A percentile compares a stretch with the other conserved stretches of the same genome.
phyloP scores from a whole-genome alignment of 2,113 vertebrate genomes.

The Isichthys henryi region DNA sequence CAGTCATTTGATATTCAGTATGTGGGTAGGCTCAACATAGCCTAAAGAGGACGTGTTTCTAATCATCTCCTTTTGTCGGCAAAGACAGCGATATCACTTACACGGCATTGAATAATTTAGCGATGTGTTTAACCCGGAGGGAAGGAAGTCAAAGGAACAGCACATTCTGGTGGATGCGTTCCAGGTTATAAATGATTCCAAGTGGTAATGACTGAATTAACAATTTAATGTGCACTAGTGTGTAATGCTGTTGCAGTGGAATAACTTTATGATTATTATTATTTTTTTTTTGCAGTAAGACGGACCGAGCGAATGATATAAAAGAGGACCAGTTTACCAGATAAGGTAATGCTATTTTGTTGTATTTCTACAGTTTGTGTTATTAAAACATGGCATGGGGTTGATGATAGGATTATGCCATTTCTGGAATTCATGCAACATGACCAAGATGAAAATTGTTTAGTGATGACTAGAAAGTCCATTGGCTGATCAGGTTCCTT shows the following conservation, averaged over 20 bases:
- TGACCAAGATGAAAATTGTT: not conserved
- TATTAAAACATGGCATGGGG: not conserved
- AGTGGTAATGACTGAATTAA: not conserved
- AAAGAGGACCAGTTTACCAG: slow-evolving; percentile 43
- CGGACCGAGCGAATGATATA: slow-evolving; percentile 56
- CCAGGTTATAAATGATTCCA: not conserved
- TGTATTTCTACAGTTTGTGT: not conserved
- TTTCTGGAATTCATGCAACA: not conserved
- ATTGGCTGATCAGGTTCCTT: not conserved
- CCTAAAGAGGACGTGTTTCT: slow-evolving; percentile 11
- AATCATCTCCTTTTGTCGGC: not conserved
- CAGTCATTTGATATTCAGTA: slow-evolving; percentile 42
- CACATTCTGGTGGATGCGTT: not conserved
- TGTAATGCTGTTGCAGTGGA: not conserved
- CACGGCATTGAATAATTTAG: slow-evolving; percentile 22
- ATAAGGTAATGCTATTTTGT: slow-evolving; percentile 48
- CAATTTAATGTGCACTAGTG: not conserved
- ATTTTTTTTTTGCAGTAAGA: slow-evolving; percentile 49
- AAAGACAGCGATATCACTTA: not conserved
- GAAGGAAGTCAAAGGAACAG: not conserved
- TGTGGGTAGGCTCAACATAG: slow-evolving; percentile 28
- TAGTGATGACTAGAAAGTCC: not conserved
- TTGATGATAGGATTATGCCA: not conserved
- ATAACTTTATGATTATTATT: slow-evolving; percentile 3
- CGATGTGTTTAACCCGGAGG: slow-evolving; percentile 1